phyloP scores from a whole-genome alignment of 35 echinoderm and acorn worm genomes.

The Stichopus chloronotus region DNA sequence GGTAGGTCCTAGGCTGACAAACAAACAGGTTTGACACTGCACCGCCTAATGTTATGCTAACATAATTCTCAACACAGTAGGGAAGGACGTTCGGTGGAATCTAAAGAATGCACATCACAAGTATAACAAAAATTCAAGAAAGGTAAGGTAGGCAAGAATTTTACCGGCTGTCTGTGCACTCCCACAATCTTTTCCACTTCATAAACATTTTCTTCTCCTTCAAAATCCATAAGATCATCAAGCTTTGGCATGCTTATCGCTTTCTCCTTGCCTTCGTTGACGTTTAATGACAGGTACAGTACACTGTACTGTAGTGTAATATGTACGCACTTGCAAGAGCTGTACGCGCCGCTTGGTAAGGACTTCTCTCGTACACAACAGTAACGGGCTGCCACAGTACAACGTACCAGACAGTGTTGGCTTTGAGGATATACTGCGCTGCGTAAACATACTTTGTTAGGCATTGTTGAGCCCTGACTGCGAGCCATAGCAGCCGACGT shows the following conservation, averaged over 20 bases:
- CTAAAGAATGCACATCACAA: constrained; percentile 32
- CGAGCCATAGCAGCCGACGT: background rate
- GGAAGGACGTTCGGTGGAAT: constrained; percentile 23
- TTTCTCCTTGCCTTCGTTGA: background rate
- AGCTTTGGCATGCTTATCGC: constrained; percentile 35
- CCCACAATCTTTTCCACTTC: constrained; percentile 78
- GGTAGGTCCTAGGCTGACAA: too few relatives aligned
- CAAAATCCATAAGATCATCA: constrained; percentile 38
- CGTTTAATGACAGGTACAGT: too few relatives aligned
- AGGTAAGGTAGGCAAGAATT: background rate
- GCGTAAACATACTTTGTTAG: too few relatives aligned
- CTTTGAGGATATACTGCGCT: too few relatives aligned
- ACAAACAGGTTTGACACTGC: background rate
- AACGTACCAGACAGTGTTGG: too few relatives aligned
- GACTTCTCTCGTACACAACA: too few relatives aligned
- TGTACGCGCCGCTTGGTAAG: too few relatives aligned
- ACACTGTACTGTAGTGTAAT: too few relatives aligned
- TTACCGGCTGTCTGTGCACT: constrained; percentile 60
- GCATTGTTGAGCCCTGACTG: background rate
- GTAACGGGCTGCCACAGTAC: too few relatives aligned
- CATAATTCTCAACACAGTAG: constrained; percentile 14
- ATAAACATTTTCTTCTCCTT: constrained; percentile 54
- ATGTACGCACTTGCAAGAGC: too few relatives aligned
- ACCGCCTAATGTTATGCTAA: constrained; percentile 43
- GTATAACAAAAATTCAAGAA: background rate